phyloP scores from a whole-genome alignment of 2,888 invertebrate species.

The Linyphia triangularis region DNA sequence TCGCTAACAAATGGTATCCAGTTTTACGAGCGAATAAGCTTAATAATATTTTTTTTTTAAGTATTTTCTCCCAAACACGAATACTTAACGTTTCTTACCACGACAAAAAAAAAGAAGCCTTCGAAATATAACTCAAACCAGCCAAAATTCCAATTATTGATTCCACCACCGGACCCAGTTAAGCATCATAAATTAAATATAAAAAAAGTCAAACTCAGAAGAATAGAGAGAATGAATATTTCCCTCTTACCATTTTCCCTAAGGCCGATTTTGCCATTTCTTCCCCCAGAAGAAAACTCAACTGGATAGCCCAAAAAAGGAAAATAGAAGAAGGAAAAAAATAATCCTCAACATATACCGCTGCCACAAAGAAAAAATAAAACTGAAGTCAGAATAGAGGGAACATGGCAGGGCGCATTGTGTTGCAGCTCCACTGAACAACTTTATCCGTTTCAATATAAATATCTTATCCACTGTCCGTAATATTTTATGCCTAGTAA shows the following conservation, averaged over 20 bases:
- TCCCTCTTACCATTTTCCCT: not conserved
- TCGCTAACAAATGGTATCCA: no score
- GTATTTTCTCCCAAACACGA: no score
- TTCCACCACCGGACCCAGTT: not conserved
- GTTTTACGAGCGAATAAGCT: no score
- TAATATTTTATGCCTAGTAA: constrained; percentile 72
- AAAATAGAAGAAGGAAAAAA: not conserved
- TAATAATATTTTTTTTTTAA: not conserved
- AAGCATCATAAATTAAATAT: not conserved
- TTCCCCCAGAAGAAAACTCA: not conserved
- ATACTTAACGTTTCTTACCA: not conserved
- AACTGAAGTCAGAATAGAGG: constrained; percentile 29
- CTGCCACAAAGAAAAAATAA: constrained; percentile 30
- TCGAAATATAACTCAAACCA: not conserved
- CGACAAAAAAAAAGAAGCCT: not conserved
- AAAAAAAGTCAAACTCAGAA: not conserved
- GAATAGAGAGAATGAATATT: not conserved
- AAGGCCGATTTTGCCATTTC: not conserved
- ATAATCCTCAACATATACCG: not conserved
- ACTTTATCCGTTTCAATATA: constrained; percentile 71
- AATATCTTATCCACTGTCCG: constrained; percentile 59
- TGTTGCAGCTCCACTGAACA: constrained; percentile 47
- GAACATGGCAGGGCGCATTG: constrained; percentile 24
- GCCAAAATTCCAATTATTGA: not conserved
- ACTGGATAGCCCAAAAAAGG: not conserved